Percentiles rank a stretch among this genome's conserved stretches.
These are phyloP conservation scores for Threskiornis aethiopicus DNA, from an alignment of 2,797 vertebrate genomes.

Conservation along the genomic window DNA sequence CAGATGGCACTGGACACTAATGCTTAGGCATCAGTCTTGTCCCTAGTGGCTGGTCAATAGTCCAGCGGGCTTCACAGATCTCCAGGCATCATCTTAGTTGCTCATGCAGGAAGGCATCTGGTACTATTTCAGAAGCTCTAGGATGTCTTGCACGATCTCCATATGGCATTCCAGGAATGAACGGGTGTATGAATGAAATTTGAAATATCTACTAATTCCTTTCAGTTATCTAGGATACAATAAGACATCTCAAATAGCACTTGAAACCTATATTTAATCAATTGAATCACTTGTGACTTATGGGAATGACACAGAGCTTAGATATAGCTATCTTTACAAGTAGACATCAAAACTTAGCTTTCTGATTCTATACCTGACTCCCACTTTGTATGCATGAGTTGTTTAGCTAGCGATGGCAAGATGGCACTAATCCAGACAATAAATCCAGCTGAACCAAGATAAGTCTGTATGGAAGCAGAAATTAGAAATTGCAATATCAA, in stretches of 20 bases:
- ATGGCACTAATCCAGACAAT: background rate
- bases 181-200: rapidly evolving
- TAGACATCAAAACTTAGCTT: background rate
- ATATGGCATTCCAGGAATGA: background rate
- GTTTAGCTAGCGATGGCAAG: background rate
- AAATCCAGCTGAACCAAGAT: background rate
- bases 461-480: background rate
- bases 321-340: background rate
- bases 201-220: background rate
- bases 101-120: background rate
- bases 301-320: rapidly evolving
- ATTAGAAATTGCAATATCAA: background rate
- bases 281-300: background rate
- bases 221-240: background rate
- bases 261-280: background rate
- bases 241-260: background rate
- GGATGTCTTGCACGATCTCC: background rate
- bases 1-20: background rate
- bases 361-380: background rate
- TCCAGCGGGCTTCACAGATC: background rate
- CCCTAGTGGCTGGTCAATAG: background rate
- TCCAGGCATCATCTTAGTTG: background rate
- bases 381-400: background rate
- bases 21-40: background rate
- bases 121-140: background rate